A percentile compares a stretch with the other conserved stretches of the same genome.
These are phyloP conservation scores for Microtus ochrogaster DNA, from an alignment of 2,113 vertebrate genomes.

Conservation along the genomic window DNA sequence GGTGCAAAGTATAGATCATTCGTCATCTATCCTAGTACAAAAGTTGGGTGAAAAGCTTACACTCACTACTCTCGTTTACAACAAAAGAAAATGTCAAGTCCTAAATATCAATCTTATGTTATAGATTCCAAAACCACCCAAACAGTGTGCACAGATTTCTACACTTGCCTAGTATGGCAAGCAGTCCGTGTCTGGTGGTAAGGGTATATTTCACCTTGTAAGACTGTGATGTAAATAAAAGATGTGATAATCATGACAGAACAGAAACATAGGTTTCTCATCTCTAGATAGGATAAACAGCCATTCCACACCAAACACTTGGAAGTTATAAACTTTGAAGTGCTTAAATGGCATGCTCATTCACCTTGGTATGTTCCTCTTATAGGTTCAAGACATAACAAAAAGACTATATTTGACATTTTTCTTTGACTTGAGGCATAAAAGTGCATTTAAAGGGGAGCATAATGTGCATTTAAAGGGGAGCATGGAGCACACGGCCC, in stretches of 20 bases:
- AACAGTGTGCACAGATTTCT: neutral
- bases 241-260: neutral
- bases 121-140: neutral
- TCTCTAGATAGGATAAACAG: neutral
- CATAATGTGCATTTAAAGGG: neutral
- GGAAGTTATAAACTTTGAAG: neutral
- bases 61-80: neutral
- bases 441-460: neutral
- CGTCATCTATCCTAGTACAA: neutral
- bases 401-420: neutral
- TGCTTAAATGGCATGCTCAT: neutral
- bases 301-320: neutral
- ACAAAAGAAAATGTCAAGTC: neutral
- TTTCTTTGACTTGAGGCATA: neutral
- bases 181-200: neutral
- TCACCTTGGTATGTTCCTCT: neutral
- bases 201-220: neutral
- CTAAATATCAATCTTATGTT: neutral
- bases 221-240: neutral
- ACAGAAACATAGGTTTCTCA: neutral
- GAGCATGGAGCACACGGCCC: neutral
- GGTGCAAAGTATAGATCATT: neutral
- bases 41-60: neutral
- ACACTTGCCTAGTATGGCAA: neutral
- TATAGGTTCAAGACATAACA: neutral